Conservation (phyloP, 2,113 vertebrate genomes). For the Chaetodon auriga region DNA sequence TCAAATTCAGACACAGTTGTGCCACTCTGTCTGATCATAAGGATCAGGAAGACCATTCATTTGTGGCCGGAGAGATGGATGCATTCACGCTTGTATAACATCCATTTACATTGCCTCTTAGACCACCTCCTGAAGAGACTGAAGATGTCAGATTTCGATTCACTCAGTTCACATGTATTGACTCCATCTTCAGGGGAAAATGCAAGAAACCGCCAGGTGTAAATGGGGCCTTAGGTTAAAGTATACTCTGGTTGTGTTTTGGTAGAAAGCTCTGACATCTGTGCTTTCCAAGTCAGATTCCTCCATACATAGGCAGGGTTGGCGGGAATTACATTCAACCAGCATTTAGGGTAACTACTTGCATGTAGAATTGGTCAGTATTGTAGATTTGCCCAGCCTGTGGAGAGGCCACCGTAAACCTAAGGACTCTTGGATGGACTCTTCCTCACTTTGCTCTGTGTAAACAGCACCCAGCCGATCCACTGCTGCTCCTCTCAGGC, state of each 20-base stretch:
- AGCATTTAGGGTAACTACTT: not conserved
- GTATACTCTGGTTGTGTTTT: not conserved
- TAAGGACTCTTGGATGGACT: not conserved
- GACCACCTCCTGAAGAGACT: not conserved
- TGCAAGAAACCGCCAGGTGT: not conserved
- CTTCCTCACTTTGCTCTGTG: not conserved
- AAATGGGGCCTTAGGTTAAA: not conserved
- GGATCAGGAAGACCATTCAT: not conserved
- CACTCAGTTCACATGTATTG: not conserved
- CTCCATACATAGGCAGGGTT: not conserved
- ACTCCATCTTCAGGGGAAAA: not conserved
- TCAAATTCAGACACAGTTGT: not conserved
- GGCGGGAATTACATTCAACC: not conserved
- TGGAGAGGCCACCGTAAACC: not conserved
- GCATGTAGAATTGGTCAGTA: not conserved
- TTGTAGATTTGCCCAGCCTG: not conserved
- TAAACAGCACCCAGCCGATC: not conserved
- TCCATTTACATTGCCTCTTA: not conserved
- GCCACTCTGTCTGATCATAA: not conserved
- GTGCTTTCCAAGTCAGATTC: not conserved
- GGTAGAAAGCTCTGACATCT: not conserved
- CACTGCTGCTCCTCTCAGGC: constrained; percentile 1
- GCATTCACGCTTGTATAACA: not conserved
- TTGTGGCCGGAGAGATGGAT: not conserved
- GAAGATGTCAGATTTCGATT: not conserved